Percentiles rank a stretch among this genome's conserved stretches.
Evolutionary conservation across 2,888 invertebrate genomes (phyloP).

Genomic region (Tipula lateralis): DNA sequence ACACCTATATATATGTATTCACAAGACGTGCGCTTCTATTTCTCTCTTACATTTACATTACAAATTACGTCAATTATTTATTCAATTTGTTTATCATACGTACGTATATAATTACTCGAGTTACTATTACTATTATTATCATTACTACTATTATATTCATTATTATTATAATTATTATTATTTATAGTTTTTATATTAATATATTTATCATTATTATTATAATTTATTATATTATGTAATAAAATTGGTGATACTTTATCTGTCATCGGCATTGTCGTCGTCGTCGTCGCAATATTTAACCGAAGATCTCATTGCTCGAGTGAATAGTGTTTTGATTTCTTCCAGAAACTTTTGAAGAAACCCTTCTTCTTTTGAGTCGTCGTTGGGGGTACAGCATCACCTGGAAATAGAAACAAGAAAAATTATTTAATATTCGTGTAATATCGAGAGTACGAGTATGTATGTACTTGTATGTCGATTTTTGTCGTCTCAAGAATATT

Average conservation of each 20-base stretch:
- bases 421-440: background rate
- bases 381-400: conserved; percentile 43
- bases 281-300: conserved; percentile 32
- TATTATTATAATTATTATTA: background rate
- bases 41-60: too few species aligned
- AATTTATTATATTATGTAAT: background rate
- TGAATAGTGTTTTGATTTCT: conserved; percentile 80
- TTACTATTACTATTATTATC: conserved; percentile 5
- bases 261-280: too few species aligned
- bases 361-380: conserved; percentile 73
- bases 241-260: background rate
- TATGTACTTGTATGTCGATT: background rate
- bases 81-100: background rate
- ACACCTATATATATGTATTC: background rate
- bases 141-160: background rate
- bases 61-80: background rate
- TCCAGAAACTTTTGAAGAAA: conserved; percentile 85
- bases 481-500: background rate
- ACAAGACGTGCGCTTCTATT: background rate
- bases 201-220: background rate
- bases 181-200: background rate
- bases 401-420: background rate
- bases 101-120: background rate
- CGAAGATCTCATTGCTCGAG: conserved; percentile 72
- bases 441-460: too few species aligned